Conservation (phyloP, 1,140 invertebrate genomes). For the Aphidius ervi region DNA sequence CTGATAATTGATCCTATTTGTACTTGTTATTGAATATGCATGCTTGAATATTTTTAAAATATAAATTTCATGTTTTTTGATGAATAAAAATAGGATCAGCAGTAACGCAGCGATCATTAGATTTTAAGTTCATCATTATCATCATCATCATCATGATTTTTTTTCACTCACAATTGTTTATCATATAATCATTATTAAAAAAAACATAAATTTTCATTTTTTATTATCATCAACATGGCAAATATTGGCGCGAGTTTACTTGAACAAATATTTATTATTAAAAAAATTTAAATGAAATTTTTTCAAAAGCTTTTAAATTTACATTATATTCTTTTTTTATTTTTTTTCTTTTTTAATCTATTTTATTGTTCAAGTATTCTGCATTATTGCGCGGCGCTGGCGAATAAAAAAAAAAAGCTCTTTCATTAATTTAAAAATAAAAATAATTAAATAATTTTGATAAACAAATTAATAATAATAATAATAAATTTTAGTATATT, state of each 20-base stretch:
- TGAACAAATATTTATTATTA: slow-evolving; percentile 29
- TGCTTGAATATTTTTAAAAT: not conserved
- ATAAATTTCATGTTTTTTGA: slow-evolving; percentile 2
- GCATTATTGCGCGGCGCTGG: slow-evolving; percentile 43
- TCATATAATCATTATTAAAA: slow-evolving; percentile 22
- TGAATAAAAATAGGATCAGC: slow-evolving; percentile 33
- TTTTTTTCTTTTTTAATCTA: not conserved
- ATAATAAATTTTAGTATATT: too few relatives aligned
- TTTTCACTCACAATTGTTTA: slow-evolving; percentile 21
- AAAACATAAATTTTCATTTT: slow-evolving; percentile 17
- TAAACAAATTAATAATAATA: too few relatives aligned
- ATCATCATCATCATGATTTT: slow-evolving; percentile 27
- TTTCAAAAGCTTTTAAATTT: slow-evolving; percentile 5
- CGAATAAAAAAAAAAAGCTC: slow-evolving; percentile 22
- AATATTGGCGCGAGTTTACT: slow-evolving; percentile 45
- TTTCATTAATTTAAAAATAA: slow-evolving; percentile 14
- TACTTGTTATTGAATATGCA: not conserved
- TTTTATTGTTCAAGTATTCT: slow-evolving; percentile 43
- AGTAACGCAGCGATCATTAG: slow-evolving; percentile 37
- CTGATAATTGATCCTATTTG: slow-evolving; percentile 31
- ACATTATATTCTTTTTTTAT: not conserved
- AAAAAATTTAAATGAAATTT: slow-evolving; percentile 1
- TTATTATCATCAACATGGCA: slow-evolving; percentile 16
- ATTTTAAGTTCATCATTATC: slow-evolving; percentile 28
- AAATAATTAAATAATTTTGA: too few relatives aligned